A percentile compares a stretch with the other conserved stretches of the same genome.
phyloP scores from a whole-genome alignment of 1,140 invertebrate genomes.

The Drosophila santomea region DNA sequence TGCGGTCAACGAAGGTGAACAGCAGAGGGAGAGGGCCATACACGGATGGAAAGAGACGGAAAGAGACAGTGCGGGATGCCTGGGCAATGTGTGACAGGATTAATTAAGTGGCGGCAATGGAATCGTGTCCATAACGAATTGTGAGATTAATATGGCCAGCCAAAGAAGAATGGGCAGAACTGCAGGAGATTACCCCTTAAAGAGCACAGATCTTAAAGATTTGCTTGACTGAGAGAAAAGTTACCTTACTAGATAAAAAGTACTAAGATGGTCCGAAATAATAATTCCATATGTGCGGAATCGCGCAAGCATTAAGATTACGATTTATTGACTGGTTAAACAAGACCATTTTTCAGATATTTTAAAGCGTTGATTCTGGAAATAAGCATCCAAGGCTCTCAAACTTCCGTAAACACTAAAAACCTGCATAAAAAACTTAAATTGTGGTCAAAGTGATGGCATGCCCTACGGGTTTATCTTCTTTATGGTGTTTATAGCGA shows the following conservation, averaged over 20 bases:
- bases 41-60: not conserved
- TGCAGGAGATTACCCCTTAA: slow-evolving; percentile 8
- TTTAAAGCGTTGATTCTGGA: not conserved
- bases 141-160: slow-evolving; percentile 36
- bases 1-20: slow-evolving; percentile 57
- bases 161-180: not conserved
- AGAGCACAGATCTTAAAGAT: slow-evolving; percentile 1
- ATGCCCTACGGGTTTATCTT: slow-evolving; percentile 2
- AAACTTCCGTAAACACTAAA: not conserved
- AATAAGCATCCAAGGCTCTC: too few relatives aligned
- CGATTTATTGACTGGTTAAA: too few relatives aligned
- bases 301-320: too few relatives aligned
- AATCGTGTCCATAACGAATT: slow-evolving; percentile 55
- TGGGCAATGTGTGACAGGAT: slow-evolving; percentile 45
- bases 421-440: not conserved
- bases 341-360: not conserved
- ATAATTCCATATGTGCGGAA: too few relatives aligned
- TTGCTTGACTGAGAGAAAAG: not conserved
- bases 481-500: slow-evolving; percentile 25
- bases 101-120: slow-evolving; percentile 46
- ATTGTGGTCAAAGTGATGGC: slow-evolving; percentile 3
- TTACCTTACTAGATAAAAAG: not conserved
- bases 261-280: too few relatives aligned
- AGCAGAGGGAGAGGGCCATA: not conserved
- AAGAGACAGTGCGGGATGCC: slow-evolving; percentile 4